Evolutionary conservation across 2,797 vertebrate species (phyloP).

Genomic region (Psittacula derbiana): DNA sequence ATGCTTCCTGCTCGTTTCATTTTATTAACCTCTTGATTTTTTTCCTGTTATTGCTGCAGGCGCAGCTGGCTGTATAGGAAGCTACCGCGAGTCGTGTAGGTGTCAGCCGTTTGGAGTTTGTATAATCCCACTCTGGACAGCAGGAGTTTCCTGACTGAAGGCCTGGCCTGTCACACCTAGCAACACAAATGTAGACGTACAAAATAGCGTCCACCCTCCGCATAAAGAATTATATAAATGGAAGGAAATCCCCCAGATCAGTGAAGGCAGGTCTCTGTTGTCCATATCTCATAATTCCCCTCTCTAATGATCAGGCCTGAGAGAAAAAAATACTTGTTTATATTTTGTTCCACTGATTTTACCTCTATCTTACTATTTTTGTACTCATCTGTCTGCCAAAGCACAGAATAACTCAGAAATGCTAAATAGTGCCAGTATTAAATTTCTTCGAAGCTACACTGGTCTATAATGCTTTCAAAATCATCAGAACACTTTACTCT

Average conservation of each 20-base stretch:
- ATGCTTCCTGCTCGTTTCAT: neutral
- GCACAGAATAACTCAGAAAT: neutral
- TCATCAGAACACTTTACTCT: neutral
- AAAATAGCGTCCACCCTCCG: neutral
- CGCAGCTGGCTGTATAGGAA: neutral
- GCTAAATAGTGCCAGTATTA: neutral
- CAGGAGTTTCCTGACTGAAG: neutral
- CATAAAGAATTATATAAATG: neutral
- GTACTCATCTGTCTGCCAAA: neutral
- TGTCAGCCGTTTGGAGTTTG: neutral
- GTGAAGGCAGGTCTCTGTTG: neutral
- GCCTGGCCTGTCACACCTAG: neutral
- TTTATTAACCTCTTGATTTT: conserved; percentile 61
- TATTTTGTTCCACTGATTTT: neutral
- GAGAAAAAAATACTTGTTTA: neutral
- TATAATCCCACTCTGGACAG: neutral
- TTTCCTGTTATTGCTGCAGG: conserved; percentile 57
- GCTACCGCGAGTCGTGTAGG: neutral
- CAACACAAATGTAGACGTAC: neutral
- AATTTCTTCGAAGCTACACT: neutral
- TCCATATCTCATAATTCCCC: neutral
- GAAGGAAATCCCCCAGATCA: neutral
- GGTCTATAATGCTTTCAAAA: neutral
- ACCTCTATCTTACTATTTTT: neutral
- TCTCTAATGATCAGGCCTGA: neutral